phyloP scores from a whole-genome alignment of 2,888 invertebrate genomes.

The Melipona beecheii region DNA sequence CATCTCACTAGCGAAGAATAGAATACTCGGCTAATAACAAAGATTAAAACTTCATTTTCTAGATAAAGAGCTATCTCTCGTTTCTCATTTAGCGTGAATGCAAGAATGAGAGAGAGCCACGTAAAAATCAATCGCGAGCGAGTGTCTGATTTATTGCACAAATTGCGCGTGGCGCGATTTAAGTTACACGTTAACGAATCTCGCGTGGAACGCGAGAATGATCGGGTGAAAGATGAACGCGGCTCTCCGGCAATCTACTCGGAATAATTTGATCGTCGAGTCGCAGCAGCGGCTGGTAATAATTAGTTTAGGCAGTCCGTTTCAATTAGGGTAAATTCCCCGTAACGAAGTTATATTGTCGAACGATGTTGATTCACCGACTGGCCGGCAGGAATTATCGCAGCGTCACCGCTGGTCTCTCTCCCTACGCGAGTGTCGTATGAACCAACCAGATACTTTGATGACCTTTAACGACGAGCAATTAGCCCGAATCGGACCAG shows the following conservation, averaged over 20 bases:
- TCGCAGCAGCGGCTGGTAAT: constrained; percentile 34
- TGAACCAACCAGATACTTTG: constrained; percentile 82
- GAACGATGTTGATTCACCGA: constrained; percentile 64
- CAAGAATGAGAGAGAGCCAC: too few relatives aligned
- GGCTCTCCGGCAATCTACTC: not conserved
- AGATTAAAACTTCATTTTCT: too few relatives aligned
- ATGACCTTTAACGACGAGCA: constrained; percentile 82
- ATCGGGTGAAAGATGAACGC: constrained; percentile 29
- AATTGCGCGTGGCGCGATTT: too few relatives aligned
- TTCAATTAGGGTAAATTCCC: constrained; percentile 63
- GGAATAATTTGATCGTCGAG: constrained; percentile 49
- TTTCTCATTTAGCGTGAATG: too few relatives aligned
- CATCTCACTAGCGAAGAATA: too few relatives aligned
- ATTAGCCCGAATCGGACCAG: constrained; percentile 79
- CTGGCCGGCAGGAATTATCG: constrained; percentile 41
- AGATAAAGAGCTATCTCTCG: too few relatives aligned
- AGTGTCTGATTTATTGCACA: too few relatives aligned
- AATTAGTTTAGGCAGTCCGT: constrained; percentile 56
- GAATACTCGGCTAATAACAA: too few relatives aligned
- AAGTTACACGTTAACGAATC: constrained; percentile 12
- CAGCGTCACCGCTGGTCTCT: constrained; percentile 38
- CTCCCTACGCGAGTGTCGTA: constrained; percentile 68
- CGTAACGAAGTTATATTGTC: constrained; percentile 70
- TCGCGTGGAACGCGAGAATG: not conserved
- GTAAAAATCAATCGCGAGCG: too few relatives aligned